phyloP scores from a whole-genome alignment of 2,888 invertebrate genomes.

The Silvanus unidentatus region DNA sequence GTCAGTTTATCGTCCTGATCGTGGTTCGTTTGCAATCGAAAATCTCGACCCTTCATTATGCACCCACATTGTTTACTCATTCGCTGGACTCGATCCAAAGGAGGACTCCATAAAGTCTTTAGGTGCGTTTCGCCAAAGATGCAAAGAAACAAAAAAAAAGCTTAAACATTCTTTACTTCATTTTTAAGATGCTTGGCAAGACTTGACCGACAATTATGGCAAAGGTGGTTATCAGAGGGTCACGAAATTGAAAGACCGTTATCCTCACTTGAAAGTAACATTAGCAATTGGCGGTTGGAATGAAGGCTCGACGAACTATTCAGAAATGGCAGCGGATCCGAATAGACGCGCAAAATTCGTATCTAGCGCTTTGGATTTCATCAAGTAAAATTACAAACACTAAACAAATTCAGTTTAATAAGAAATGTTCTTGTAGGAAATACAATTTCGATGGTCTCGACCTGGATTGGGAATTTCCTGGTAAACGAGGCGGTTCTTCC shows the following conservation, averaged over 20 bases:
- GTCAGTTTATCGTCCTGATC: conserved; percentile 66
- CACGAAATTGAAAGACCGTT: conserved; percentile 57
- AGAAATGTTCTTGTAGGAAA: conserved; percentile 45
- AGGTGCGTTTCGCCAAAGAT: conserved; percentile 44
- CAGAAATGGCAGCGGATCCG: conserved; percentile 60
- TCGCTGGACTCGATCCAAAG: conserved; percentile 69
- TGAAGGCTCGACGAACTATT: conserved; percentile 74
- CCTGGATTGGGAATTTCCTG: conserved; percentile 82
- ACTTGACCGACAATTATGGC: conserved; percentile 69
- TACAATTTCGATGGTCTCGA: conserved; percentile 73
- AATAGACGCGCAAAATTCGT: conserved; percentile 62
- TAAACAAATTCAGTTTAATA: no score
- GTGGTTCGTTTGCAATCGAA: conserved; percentile 61
- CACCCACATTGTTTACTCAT: conserved; percentile 75
- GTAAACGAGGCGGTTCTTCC: conserved; percentile 66
- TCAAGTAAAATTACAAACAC: no score
- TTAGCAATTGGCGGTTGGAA: conserved; percentile 90
- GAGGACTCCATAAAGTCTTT: conserved; percentile 64
- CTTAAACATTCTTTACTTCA: neutral
- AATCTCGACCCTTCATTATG: conserved; percentile 69
- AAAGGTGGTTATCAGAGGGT: conserved; percentile 65
- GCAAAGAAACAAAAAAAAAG: neutral
- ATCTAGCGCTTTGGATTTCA: conserved; percentile 61
- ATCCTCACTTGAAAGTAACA: conserved; percentile 64
- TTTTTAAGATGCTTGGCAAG: conserved; percentile 65